A percentile compares a stretch with the other conserved stretches of the same genome.
phyloP scores from a whole-genome alignment of 2,888 invertebrate genomes.

The Metallyticus violacea region DNA sequence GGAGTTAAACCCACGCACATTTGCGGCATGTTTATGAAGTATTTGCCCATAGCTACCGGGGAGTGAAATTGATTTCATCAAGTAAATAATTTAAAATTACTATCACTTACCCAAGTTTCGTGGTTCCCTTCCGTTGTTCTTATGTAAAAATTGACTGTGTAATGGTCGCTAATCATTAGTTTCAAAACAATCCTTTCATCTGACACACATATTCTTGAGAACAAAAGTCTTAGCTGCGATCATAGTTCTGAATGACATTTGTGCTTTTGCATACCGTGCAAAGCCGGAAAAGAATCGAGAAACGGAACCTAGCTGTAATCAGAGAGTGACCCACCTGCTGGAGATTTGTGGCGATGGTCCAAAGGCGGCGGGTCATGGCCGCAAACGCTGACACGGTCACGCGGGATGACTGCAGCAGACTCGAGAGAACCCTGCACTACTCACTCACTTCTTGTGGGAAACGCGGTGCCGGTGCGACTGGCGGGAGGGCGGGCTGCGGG shows the following conservation, averaged over 20 bases:
- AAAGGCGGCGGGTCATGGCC: not conserved
- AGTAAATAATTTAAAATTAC: too few relatives aligned
- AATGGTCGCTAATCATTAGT: too few relatives aligned
- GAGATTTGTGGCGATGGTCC: not conserved
- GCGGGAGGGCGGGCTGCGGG: too few relatives aligned
- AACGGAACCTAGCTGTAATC: not conserved
- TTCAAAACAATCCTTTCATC: too few relatives aligned
- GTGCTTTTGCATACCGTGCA: not conserved
- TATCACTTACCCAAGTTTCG: too few relatives aligned
- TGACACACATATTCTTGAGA: too few relatives aligned
- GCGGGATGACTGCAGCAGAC: not conserved
- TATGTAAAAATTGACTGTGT: too few relatives aligned
- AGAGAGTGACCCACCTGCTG: not conserved
- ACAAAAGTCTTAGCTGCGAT: not conserved
- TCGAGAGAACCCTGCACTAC: not conserved
- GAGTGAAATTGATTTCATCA: too few relatives aligned
- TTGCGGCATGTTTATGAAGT: too few relatives aligned
- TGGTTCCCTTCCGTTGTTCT: too few relatives aligned
- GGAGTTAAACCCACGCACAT: too few relatives aligned
- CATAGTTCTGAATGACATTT: not conserved
- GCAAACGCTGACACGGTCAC: not conserved
- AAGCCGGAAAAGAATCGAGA: not conserved
- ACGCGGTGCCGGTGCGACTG: not conserved
- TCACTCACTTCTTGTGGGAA: not conserved
- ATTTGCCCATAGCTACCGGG: too few relatives aligned